phyloP scores from a whole-genome alignment of 2,113 vertebrate species.

The Tiliqua scincoides region DNA sequence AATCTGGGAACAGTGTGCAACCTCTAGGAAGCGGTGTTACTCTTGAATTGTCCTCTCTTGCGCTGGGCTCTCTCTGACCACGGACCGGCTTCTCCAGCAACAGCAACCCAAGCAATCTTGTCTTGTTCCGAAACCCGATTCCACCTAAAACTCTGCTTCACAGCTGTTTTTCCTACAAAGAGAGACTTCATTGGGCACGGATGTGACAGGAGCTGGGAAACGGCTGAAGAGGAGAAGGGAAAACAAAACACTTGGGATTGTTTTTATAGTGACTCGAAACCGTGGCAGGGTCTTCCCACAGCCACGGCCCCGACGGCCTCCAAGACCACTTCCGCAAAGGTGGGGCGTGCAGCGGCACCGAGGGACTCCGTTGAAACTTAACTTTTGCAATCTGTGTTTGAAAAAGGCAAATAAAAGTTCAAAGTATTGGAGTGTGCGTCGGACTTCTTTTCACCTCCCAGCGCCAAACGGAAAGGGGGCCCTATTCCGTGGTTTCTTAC shows the following conservation, averaged over 20 bases:
- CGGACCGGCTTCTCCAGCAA: not conserved
- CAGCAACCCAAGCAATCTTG: not conserved
- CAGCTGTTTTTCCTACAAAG: not conserved
- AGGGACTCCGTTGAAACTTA: not conserved
- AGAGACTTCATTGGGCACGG: not conserved
- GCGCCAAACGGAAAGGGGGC: not conserved
- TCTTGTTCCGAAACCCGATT: not conserved
- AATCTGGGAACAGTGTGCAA: not conserved
- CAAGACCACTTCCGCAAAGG: constrained; percentile 38
- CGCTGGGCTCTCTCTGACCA: not conserved
- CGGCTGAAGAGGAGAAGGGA: constrained; percentile 3
- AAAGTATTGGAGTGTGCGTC: not conserved
- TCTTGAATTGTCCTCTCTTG: too few relatives aligned
- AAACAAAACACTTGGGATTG: not conserved
- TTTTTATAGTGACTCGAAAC: constrained; percentile 24
- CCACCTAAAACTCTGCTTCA: not conserved
- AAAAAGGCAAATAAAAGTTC: constrained; percentile 5
- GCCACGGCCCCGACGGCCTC: constrained; percentile 29
- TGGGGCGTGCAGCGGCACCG: constrained; percentile 10
- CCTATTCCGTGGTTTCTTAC: constrained; percentile 59
- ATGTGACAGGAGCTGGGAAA: constrained; percentile 1
- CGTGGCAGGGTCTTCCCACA: constrained; percentile 17
- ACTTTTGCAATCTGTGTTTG: constrained; percentile 31
- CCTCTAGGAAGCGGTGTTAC: not conserved
- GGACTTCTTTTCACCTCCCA: not conserved